A percentile compares a stretch with the other conserved stretches of the same genome.
Evolutionary conservation across 2,888 invertebrate species (phyloP).

Genomic region (Sericinus montela): DNA sequence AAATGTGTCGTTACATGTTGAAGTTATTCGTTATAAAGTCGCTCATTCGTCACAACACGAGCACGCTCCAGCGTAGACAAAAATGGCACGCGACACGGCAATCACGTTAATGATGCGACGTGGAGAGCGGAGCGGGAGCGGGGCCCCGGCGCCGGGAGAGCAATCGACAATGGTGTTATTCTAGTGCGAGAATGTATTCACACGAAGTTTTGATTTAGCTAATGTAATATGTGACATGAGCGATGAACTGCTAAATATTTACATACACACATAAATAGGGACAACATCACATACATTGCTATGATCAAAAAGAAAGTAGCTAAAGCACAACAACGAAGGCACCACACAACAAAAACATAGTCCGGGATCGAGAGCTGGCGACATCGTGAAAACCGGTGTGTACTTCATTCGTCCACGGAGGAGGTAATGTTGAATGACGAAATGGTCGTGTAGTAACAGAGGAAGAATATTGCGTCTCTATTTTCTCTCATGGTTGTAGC

Average conservation of each 20-base stretch:
- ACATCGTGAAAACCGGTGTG: too few species aligned
- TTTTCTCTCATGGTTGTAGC: too few species aligned
- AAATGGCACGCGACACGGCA: constrained; percentile 5
- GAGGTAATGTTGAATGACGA: too few species aligned
- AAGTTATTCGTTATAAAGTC: constrained; percentile 1
- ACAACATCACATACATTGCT: too few species aligned
- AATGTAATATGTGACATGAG: not conserved
- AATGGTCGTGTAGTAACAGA: too few species aligned
- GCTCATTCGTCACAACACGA: not conserved
- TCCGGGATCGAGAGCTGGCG: too few species aligned
- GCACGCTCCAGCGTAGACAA: not conserved
- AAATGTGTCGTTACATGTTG: not conserved
- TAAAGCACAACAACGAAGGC: too few species aligned
- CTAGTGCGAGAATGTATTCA: not conserved
- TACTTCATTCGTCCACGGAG: too few species aligned
- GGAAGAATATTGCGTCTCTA: too few species aligned
- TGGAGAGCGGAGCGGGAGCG: not conserved
- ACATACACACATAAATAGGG: too few species aligned
- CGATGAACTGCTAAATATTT: not conserved
- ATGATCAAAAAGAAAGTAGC: too few species aligned
- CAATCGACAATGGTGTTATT: not conserved
- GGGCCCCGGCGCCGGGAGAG: not conserved
- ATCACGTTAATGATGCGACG: constrained; percentile 12
- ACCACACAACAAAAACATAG: too few species aligned
- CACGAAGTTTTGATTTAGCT: not conserved